Conservation (phyloP, 2,888 invertebrate species). For the Aethes cnicana region DNA sequence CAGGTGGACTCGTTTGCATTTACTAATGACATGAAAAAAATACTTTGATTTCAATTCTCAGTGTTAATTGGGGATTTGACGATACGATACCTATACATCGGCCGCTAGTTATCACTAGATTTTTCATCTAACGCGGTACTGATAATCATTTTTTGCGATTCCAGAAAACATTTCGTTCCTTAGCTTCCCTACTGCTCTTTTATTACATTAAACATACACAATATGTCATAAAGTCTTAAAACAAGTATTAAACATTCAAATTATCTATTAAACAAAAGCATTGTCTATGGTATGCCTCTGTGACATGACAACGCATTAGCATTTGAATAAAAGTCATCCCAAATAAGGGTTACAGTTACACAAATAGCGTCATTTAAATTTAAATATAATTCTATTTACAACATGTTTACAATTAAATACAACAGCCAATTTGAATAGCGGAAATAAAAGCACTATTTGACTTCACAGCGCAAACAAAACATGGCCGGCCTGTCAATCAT, state of each 20-base stretch:
- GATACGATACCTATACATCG: too few relatives aligned
- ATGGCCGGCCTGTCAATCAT: constrained; percentile 48
- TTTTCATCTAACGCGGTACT: too few relatives aligned
- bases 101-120: too few relatives aligned
- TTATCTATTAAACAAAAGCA: background rate
- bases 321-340: constrained; percentile 26
- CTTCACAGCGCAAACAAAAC: constrained; percentile 38
- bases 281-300: constrained; percentile 9
- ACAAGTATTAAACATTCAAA: background rate
- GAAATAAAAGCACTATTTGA: constrained; percentile 33
- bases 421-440: constrained; percentile 27
- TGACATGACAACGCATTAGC: constrained; percentile 18
- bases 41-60: too few relatives aligned
- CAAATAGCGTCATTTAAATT: constrained; percentile 25
- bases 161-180: too few relatives aligned
- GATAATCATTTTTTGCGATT: too few relatives aligned
- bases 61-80: too few relatives aligned
- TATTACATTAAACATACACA: too few relatives aligned
- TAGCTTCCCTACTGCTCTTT: too few relatives aligned
- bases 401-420: constrained; percentile 20
- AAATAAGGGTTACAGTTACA: constrained; percentile 15
- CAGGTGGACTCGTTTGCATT: too few relatives aligned
- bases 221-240: background rate
- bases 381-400: constrained; percentile 13
- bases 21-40: too few relatives aligned